Base-by-base conservation (phyloP, 1,140 invertebrate species). In the Palaemon carinicauda region DNA sequence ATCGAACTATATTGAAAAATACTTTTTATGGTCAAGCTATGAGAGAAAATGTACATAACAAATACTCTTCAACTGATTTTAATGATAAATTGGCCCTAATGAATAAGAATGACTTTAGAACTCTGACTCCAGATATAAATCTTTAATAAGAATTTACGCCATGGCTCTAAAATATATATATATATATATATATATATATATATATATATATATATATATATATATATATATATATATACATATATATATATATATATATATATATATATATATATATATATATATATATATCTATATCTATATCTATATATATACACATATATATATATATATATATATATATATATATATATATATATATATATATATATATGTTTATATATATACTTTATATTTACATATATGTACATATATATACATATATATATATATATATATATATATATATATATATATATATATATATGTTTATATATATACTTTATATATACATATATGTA, bases 281-380 rank as follows among this genome's bases (percentile, higher is more conserved):
- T 65, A 65, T 65, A 65, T 65, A 65, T 65, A 65, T 65, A 65
- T 65, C n/a, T 65, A 65, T 65, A 65, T 65, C n/a, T 65, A 65
- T 65, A 65, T 65, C n/a, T 65, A 65, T 65, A 65, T 65, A 65
- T 65, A 65, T 33, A 73, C 33, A 29, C 33, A 73, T 73, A 17
- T 54, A 54, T 54, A 54, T 54, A 54, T 54, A 54, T 54, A 54
- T 54, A 54, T 54, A 54, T 54, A 54, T 65, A 65, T 65, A 65
- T 65, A 65, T 65, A 65, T 65, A 65, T 65, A 65, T 65, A 65
- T 65, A 65, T 65, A 65, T 65, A 65, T 65, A 65, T 65, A 65
- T 65, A 65, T 65, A 65, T 65, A 65, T 65, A 65, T 65, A 65
- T 19, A 65, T 65, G 27, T 65, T 21, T 65, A 65, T 65, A 65